Conservation (phyloP, 1,140 invertebrate genomes). For the Andricus grossulariae region DNA sequence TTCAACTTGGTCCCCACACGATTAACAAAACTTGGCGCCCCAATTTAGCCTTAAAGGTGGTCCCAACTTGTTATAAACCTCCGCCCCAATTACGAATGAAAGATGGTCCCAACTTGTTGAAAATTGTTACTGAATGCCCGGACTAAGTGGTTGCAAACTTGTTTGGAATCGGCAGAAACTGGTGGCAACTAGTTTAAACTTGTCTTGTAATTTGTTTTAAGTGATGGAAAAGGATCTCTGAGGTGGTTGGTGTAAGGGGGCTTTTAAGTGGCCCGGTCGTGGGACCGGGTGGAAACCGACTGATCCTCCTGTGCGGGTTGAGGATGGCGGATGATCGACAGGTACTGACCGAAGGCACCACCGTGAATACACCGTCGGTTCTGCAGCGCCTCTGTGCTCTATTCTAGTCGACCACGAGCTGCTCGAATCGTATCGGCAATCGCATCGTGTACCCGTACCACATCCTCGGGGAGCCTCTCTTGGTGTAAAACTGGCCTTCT, state of each 20-base stretch:
- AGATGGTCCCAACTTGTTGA: not conserved
- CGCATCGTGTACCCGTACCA: slow-evolving; percentile 47
- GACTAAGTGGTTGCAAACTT: not conserved
- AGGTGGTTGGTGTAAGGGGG: not conserved
- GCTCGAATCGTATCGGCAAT: slow-evolving; percentile 51
- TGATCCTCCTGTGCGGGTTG: slow-evolving; percentile 34
- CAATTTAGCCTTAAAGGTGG: not conserved
- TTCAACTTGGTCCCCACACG: no score
- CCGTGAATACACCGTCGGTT: slow-evolving; percentile 28
- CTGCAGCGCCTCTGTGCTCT: slow-evolving; percentile 46
- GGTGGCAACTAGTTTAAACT: not conserved
- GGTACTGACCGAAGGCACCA: slow-evolving; percentile 16
- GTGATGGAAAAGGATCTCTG: not conserved
- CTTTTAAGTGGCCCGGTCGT: slow-evolving; percentile 7
- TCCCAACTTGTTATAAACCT: not conserved
- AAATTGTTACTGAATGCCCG: not conserved
- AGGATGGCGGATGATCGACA: slow-evolving; percentile 34
- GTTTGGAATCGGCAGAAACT: not conserved
- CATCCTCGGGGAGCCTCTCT: slow-evolving; percentile 56
- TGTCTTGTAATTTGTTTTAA: not conserved
- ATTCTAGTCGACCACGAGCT: slow-evolving; percentile 51
- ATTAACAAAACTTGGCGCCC: no score
- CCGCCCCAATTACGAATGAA: not conserved
- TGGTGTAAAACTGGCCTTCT: slow-evolving; percentile 28
- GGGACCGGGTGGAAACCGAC: slow-evolving; percentile 15